phyloP scores from a whole-genome alignment of 2,888 invertebrate species.

The Harmothoe impar region DNA sequence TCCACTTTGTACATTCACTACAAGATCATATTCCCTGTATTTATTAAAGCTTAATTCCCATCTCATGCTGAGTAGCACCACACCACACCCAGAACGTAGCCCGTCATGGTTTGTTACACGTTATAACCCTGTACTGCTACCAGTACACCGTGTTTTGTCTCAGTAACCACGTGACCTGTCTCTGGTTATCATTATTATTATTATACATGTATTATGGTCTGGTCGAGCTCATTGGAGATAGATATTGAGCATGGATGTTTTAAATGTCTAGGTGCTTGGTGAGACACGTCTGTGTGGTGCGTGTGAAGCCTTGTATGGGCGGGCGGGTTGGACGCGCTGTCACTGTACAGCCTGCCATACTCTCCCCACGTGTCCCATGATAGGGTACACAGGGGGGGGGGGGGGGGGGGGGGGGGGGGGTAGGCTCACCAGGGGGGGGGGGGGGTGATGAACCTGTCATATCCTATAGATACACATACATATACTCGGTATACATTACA shows the following conservation, averaged over 20 bases:
- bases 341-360: not conserved
- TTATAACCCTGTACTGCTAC: not conserved
- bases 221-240: not conserved
- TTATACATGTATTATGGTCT: not conserved
- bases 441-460: not conserved
- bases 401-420: no score
- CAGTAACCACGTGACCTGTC: not conserved
- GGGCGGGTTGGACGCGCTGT: not conserved
- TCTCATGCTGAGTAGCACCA: not conserved
- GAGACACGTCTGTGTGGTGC: slow-evolving; percentile 3
- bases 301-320: not conserved
- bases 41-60: not conserved
- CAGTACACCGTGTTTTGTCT: not conserved
- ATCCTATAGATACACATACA: not conserved
- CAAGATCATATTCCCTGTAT: no score
- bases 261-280: slow-evolving; percentile 48
- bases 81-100: not conserved
- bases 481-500: not conserved
- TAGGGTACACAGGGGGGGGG: no score
- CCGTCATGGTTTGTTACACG: not conserved
- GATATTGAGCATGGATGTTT: not conserved
- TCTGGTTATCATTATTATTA: not conserved
- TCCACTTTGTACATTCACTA: no score
- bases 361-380: no score
- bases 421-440: no score